Percentiles rank a stretch among this genome's conserved stretches.
phyloP scores from a whole-genome alignment of 2,888 invertebrate species.

The Tiliacea aurago region DNA sequence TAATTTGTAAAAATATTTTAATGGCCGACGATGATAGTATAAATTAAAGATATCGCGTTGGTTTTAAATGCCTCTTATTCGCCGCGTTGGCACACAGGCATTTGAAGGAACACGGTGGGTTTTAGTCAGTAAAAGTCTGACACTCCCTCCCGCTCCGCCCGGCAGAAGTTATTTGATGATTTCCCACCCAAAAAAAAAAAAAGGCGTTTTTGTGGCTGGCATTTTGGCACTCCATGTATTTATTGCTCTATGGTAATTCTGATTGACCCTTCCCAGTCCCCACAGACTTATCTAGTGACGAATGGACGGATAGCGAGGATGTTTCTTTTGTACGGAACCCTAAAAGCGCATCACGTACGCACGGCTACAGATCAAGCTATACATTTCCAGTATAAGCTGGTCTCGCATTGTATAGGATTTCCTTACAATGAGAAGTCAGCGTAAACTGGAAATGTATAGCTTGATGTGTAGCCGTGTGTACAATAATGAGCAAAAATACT shows the following conservation, averaged over 20 bases:
- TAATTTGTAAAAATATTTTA: slow-evolving; percentile 48
- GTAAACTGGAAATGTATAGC: no score
- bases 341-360: background rate
- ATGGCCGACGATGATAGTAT: slow-evolving; percentile 20
- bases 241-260: slow-evolving; percentile 4
- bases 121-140: no score
- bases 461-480: no score
- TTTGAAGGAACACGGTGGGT: no score
- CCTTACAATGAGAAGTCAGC: no score
- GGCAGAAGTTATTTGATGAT: no score
- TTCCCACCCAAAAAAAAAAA: no score
- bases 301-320: background rate
- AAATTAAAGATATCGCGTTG: background rate
- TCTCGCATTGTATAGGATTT: no score
- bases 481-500: background rate
- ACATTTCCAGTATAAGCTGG: no score
- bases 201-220: background rate
- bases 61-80: background rate
- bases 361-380: no score
- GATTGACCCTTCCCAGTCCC: background rate
- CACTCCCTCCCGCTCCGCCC: no score
- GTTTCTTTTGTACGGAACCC: background rate
- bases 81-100: no score
- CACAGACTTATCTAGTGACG: background rate
- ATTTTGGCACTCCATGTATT: background rate